Evolutionary conservation across 2,888 invertebrate genomes (phyloP), one percentile per base, ranked within the genome.

Genomic region (Pyralis farinalis): DNA sequence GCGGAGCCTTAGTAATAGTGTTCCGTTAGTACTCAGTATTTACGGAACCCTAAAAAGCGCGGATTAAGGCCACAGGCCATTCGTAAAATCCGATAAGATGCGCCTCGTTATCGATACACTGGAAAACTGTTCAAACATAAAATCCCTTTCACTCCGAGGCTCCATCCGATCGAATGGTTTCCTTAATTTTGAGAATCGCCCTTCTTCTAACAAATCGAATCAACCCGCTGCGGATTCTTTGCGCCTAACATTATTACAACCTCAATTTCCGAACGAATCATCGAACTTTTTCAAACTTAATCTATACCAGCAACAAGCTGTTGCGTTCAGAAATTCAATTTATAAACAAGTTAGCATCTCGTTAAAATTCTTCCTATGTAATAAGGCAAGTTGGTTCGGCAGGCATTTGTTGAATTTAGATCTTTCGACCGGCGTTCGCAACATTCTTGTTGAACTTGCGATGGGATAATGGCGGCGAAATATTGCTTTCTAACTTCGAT

Each of bases 321-420:
- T 79, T 80, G 65, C 55, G 61, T 69, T 69, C 64, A 63, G 68
- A 78, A 86, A 87, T 86, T 86, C 81, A 87, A 87, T 87, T 87
- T 85, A 71, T 76, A 80, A 81, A 84, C 86, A 85, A 87, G 86
- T 87, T 86, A 77, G 72, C 79, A 71, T 76, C 83, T 86, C 70
- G 84, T 86, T 84, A 84, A 86, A 83, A 85, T 86, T 85, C 83
- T 81, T 80, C 62, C 68, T 71, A 71, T 80, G 84, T 83, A 78
- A 82, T 84, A 84, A 83, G 76, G 74, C 64, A 63, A 67, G 63
- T 73, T 67, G 58, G 42, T 40, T 58, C 55, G 49, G 62, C 51
- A 63, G 61, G 71, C 69, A 73, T 74, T 78, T 64, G 69, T 59
- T 67, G 68, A 66, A 72, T 73, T 51, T 44, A 37, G 42, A 42